Evolutionary conservation across 1,140 invertebrate genomes (phyloP), one percentile per base, ranked within the genome.

Genomic region (Brachionus sp.): DNA sequence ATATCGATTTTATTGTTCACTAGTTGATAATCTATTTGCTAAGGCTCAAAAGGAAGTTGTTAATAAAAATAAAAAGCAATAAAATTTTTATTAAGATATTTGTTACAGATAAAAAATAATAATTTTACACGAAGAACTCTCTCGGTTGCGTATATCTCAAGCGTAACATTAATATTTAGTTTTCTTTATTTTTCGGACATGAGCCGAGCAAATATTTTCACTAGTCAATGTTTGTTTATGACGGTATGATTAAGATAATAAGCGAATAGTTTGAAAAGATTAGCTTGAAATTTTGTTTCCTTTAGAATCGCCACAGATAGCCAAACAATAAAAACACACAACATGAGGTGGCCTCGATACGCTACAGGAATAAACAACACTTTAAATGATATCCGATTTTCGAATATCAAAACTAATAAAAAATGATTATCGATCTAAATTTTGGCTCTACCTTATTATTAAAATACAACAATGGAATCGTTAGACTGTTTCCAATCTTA

Each of bases 111-210:
- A 57, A 57, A 57, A 16, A 39, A 70, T 39, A 37, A 37, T 37
- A 9, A 57, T 57, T 16, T 57, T 6, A n/a, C 7, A 39, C 19
- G 13, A 70, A 39, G 39, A 9, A n/a, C 37, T 70, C 16, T 70
- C 35, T 70, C 35, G 9, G 66, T 37, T 35, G 66, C 19, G 37
- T 16, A 39, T 70, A 13, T 70, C 66, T 70, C 66, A 70, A 70
- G 66, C 35, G 66, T 70, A 70, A 70, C 66, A 70, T 70, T 70
- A 70, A 70, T 39, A 39, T 39, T 39, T 70, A 70, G 37, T 39
- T 39, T 39, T 66, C 25, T 66, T 66, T 66, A 19, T 70, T n/a
- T 0, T 29, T 57, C 50, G 50, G 50, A 57, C 50, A 57, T 57
- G 50, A 57, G 50, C 50, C 50, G 50, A 57, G 50, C 50, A 57